Evolutionary conservation across 2,888 invertebrate species (phyloP), one percentile per base, ranked within the genome.

Genomic region (Teinopalpus imperialis): DNA sequence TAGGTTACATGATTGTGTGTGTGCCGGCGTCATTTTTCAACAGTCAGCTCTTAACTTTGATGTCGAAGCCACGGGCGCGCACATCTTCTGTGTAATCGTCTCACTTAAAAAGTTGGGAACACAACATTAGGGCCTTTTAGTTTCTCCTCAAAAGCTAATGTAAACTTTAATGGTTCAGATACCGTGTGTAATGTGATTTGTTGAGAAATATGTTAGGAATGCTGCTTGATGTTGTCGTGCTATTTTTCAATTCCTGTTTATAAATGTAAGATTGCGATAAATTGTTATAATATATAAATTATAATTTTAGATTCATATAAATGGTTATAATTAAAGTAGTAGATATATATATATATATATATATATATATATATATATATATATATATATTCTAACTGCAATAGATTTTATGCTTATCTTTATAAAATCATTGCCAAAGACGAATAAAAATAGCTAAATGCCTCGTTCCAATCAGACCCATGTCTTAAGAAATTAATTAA

Each of bases 11-110:
- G 16, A 16, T 4, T 16, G 16, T 35, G 31, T 54, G 66, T 71
- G 56, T 56, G 66, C 63, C 43, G 63, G 50, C 42, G 42, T 51
- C 54, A 59, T 60, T 53, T 60, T 53, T 59, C 54, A 42, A 55
- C 59, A n/a, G n/a, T n/a, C n/a, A n/a, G 58, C 71, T 70, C 55
- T 76, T 66, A 72, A 62, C 60, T 57, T 67, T 73, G 73, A 76
- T 77, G 74, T 74, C 57, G 71, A 73, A 67, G 65, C 61, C 23
- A 56, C 54, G 55, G 54, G 50, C 61, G 64, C 62, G 62, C 56
- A 52, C 51, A 52, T 61, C 68, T 68, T 68, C 62, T 67, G 70
- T 71, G 74, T 77, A 65, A 69, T 69, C 68, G 52, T 55, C 58
- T 51, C 53, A 59, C 61, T 56, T 54, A 54, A 60, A 57, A 56